Base-by-base conservation (phyloP, 2,888 invertebrate species). In the Meiosimyza platycephala region DNA sequence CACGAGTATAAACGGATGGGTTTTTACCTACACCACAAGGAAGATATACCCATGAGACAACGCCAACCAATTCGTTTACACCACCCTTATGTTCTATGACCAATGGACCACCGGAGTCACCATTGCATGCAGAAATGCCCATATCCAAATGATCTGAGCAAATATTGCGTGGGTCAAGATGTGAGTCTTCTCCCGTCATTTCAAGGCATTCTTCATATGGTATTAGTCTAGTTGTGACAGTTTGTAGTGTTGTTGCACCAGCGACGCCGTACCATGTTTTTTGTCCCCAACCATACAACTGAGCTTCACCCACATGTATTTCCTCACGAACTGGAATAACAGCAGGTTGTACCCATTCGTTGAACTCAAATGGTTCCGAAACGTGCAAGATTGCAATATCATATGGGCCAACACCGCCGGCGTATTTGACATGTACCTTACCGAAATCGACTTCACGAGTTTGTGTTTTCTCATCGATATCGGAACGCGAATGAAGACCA, bases 331-430 rank as follows among this genome's bases (percentile, higher is more conserved):
- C 70, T 33, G 89, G 89, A 73, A 89, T 76, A 12, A 78, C 78
- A 16, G 88, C 85, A 6, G 87, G 80, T 63, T 82, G 79, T 7
- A 88, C 85, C 13, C 16, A 78, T 62, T 82, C 76, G 70, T 83
- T 84, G 74, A 85, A 84, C 12, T 73, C 73, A 54, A 86, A 83
- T 1, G 84, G 75, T 54, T 79, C 68, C 33, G 76, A 78, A 12
- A 84, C 78, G 75, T 83, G 83, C 72, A 91, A 77, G 1, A 91
- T 69, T 47, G 89, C 90, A 76, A 91, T 89, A 78, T 91, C 91
- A 76, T 89, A 88, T 73, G 87, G 88, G 16, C 85, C 87, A n/a
- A 88, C 85, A 4, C 84, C 84, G n/a, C 88, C 88, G 52, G 12
- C 40, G 75, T 78, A 86, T 3, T 48, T 3, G 52, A 81, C 80